phyloP scores from a whole-genome alignment of 2,888 invertebrate species.

The Biston betularia region DNA sequence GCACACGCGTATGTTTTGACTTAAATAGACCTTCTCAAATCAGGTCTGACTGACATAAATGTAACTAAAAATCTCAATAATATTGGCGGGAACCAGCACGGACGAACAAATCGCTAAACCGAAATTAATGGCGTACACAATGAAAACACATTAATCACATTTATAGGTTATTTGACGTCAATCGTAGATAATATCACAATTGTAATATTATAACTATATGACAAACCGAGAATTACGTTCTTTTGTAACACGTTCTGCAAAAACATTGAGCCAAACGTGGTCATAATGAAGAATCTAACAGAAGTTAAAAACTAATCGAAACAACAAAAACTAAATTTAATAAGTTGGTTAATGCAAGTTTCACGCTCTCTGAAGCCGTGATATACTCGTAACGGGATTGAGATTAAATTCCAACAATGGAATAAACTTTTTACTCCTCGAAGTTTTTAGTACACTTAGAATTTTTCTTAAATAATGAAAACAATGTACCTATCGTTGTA shows the following conservation, averaged over 20 bases:
- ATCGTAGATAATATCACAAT: too few species aligned
- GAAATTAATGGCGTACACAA: slow-evolving; percentile 10
- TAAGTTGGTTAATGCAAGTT: slow-evolving; percentile 12
- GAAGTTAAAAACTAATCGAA: slow-evolving; percentile 7
- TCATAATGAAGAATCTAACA: neutral
- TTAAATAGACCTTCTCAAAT: neutral
- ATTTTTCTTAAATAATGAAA: neutral
- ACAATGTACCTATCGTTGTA: neutral
- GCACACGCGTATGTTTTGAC: neutral
- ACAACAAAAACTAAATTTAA: neutral
- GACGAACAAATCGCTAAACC: neutral
- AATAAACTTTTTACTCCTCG: neutral
- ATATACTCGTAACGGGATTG: slow-evolving; percentile 19
- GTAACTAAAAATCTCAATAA: neutral
- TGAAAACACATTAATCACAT: slow-evolving; percentile 12
- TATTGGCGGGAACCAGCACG: neutral
- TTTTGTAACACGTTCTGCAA: neutral
- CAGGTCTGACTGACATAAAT: neutral
- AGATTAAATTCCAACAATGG: slow-evolving; percentile 8
- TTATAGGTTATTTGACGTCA: slow-evolving; percentile 5
- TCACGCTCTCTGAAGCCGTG: slow-evolving; percentile 25
- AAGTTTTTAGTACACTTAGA: neutral
- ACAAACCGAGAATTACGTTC: neutral
- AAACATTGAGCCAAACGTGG: neutral
- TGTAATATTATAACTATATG: neutral